A percentile compares a stretch with the other conserved stretches of the same genome.
Evolutionary conservation across 2,113 vertebrate genomes (phyloP).

Genomic region (Oncorhynchus kisutch): DNA sequence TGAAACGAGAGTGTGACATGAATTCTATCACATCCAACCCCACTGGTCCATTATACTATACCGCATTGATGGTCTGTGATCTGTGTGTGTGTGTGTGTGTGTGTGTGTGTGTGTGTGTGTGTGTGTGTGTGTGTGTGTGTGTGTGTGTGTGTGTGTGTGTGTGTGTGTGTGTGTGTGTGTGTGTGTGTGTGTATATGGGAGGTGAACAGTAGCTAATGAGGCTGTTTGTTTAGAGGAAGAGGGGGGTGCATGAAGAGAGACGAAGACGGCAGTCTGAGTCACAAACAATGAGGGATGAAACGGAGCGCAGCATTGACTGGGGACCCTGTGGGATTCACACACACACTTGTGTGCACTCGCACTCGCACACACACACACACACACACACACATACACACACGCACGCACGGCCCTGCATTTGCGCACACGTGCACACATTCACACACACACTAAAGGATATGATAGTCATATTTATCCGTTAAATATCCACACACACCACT

Average conservation of each 20-base stretch:
- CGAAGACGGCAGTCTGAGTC: constrained; percentile 59
- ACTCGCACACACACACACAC: constrained; percentile 30
- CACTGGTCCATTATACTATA: too few relatives aligned
- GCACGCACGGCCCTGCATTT: background rate
- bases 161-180: constrained; percentile 11
- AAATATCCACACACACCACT: background rate
- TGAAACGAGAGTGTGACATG: too few relatives aligned
- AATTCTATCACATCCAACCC: too few relatives aligned
- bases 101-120: background rate
- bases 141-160: background rate
- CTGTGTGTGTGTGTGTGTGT: background rate
- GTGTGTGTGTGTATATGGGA: background rate
- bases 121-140: too few relatives aligned
- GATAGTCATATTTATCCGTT: too few relatives aligned
- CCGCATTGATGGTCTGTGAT: constrained; percentile 15
- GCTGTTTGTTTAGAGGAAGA: constrained; percentile 68
- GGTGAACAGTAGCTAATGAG: constrained; percentile 78
- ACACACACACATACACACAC: constrained; percentile 31
- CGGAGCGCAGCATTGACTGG: constrained; percentile 49
- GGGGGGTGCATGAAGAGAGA: constrained; percentile 57
- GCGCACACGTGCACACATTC: background rate
- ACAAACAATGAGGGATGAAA: constrained; percentile 67
- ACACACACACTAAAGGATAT: background rate
- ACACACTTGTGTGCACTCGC: constrained; percentile 39
- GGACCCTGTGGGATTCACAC: constrained; percentile 61